Evolutionary conservation across 2,113 vertebrate species (phyloP).

Genomic region (Pardalotus punctatus): DNA sequence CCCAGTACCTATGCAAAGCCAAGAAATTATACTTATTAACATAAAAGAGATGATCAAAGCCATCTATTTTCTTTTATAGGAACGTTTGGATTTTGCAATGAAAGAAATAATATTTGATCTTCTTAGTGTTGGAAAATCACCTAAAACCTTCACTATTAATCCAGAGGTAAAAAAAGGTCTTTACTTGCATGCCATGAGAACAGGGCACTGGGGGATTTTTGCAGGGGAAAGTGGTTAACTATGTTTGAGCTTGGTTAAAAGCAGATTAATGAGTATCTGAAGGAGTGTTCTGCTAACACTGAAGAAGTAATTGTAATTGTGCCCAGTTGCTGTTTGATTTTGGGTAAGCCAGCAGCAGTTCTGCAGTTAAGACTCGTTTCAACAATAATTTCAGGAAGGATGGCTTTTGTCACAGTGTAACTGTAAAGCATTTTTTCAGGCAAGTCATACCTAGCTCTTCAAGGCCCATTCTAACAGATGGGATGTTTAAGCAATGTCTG

Average conservation of each 20-base stretch:
- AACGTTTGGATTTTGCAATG: constrained; percentile 99
- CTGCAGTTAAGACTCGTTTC: background rate
- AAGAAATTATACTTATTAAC: background rate
- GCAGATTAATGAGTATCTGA: background rate
- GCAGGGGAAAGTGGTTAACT: background rate
- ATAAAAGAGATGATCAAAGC: background rate
- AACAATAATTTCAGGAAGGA: background rate
- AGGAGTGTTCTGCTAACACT: background rate
- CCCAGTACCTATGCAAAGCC: background rate
- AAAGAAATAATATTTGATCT: constrained; percentile 99
- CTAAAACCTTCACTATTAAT: constrained; percentile 98
- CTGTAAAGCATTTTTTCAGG: background rate
- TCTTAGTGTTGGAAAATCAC: constrained; percentile 96
- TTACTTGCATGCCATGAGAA: background rate
- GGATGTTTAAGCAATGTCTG: background rate
- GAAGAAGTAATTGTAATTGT: background rate
- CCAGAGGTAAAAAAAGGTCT: constrained; percentile 85
- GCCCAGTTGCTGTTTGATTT: background rate
- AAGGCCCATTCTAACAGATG: background rate
- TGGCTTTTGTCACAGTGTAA: background rate
- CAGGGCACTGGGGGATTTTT: background rate
- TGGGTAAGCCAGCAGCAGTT: background rate
- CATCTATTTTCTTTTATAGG: constrained; percentile 70
- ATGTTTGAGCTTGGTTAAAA: background rate
- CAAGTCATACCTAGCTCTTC: background rate